These are phyloP conservation scores for Drosophila pallidifrons DNA, from an alignment of 1,140 invertebrate species.

Conservation along the genomic window DNA sequence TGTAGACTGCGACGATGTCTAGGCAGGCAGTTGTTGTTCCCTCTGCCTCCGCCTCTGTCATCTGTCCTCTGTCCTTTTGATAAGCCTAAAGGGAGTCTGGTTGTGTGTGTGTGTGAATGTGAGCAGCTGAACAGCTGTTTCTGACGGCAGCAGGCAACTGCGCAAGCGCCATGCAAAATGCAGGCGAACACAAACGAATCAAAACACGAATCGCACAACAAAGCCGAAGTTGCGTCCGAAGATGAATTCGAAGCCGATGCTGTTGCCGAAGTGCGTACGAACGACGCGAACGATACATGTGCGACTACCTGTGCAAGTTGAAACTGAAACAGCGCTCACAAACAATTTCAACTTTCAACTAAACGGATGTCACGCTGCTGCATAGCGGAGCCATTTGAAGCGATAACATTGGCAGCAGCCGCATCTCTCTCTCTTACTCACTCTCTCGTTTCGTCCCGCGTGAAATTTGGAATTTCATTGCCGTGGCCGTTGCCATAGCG, in stretches of 20 bases:
- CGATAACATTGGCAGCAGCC: conserved; percentile 10
- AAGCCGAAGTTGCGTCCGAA: conserved; percentile 21
- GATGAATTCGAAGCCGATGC: background rate
- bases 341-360: conserved; percentile 72
- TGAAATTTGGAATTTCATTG: conserved; percentile 63
- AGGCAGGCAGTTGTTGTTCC: conserved; percentile 52
- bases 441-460: conserved; percentile 45
- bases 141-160: conserved; percentile 51
- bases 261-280: conserved; percentile 6
- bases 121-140: conserved; percentile 73
- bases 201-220: background rate
- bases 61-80: conserved; percentile 26
- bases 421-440: background rate
- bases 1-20: conserved; percentile 55
- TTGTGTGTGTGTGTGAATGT: conserved; percentile 9
- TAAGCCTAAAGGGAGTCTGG: conserved; percentile 36
- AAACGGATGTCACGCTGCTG: conserved; percentile 59
- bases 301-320: conserved; percentile 37
- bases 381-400: conserved; percentile 24
- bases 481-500: conserved; percentile 28
- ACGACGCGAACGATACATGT: conserved; percentile 38
- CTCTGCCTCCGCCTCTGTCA: background rate
- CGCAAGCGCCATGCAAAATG: conserved; percentile 65
- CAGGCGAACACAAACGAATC: conserved; percentile 46
- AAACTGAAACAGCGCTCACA: conserved; percentile 60